Percentiles rank a stretch among this genome's conserved stretches.
Conservation (phyloP, 2,797 vertebrate species). For the Megalops cyprinoides region DNA sequence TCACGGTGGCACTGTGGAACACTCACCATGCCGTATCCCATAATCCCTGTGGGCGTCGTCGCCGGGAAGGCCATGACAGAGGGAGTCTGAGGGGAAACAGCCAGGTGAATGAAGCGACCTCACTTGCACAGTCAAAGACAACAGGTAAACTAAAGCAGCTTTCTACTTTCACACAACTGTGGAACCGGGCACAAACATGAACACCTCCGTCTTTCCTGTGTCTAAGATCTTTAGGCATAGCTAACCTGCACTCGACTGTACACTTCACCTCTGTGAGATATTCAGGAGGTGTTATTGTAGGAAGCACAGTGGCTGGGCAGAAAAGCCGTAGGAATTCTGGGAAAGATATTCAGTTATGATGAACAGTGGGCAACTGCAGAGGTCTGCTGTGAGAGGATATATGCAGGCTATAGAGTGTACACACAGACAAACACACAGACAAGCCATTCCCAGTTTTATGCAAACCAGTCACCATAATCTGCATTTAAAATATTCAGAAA, state of each 20-base stretch:
- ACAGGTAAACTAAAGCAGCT: background rate
- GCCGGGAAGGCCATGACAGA: constrained; percentile 94
- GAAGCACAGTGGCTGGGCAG: background rate
- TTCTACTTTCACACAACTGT: background rate
- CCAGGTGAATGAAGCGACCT: constrained; percentile 53
- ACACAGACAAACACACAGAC: no score
- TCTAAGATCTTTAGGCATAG: background rate
- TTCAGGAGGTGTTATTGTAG: no score
- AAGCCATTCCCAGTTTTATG: no score
- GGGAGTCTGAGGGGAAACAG: constrained; percentile 80
- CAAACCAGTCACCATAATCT: no score
- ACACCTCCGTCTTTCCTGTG: no score
- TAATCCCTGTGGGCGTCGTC: constrained; percentile 93
- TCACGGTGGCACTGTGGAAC: background rate
- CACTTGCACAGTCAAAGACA: background rate
- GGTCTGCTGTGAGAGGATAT: background rate
- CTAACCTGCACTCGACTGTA: constrained; percentile 37
- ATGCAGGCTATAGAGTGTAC: no score
- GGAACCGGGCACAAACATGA: background rate
- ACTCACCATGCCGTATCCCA: constrained; percentile 90
- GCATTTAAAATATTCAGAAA: no score
- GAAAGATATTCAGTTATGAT: background rate
- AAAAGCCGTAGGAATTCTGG: no score
- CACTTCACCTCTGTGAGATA: no score
- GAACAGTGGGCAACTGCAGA: background rate